Conservation (phyloP, 1,140 invertebrate genomes). For the Elysia chlorotica region DNA sequence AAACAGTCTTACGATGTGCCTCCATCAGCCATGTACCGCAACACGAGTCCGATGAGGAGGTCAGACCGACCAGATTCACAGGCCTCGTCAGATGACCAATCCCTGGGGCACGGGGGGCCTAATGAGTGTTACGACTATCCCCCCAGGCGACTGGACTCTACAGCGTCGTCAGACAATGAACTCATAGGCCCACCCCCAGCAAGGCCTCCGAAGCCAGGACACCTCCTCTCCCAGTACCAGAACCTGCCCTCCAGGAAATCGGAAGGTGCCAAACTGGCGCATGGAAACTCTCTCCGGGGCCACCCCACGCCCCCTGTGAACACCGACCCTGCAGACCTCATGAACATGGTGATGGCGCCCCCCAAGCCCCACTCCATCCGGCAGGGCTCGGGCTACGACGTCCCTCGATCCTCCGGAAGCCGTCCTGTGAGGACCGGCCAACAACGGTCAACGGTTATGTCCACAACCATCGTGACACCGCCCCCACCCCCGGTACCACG, state of each 20-base stretch:
- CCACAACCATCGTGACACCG: no score
- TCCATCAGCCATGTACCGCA: slow-evolving; percentile 29
- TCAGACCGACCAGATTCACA: slow-evolving; percentile 3
- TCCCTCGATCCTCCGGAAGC: slow-evolving; percentile 29
- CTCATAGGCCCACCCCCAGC: background rate
- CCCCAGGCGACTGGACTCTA: slow-evolving; percentile 26
- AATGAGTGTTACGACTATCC: slow-evolving; percentile 34
- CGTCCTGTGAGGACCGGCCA: no score
- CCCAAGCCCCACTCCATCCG: background rate
- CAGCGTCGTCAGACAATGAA: slow-evolving; percentile 10
- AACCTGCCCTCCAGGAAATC: no score
- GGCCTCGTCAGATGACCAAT: background rate
- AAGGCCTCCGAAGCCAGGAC: slow-evolving; percentile 17
- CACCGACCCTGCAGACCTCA: slow-evolving; percentile 11
- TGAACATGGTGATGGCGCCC: slow-evolving; percentile 33
- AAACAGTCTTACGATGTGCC: slow-evolving; percentile 34
- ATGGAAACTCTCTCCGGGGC: no score
- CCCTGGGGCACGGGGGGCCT: background rate
- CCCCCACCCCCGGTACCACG: no score
- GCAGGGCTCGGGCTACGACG: slow-evolving; percentile 31
- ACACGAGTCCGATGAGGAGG: slow-evolving; percentile 9
- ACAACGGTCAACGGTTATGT: no score
- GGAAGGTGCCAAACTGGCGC: no score
- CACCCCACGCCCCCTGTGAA: slow-evolving; percentile 36
- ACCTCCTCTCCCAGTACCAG: slow-evolving; percentile 44